Percentiles rank a stretch among this genome's conserved stretches.
Conservation (phyloP, 1,140 invertebrate species). For the Rhizoglyphus robini region DNA sequence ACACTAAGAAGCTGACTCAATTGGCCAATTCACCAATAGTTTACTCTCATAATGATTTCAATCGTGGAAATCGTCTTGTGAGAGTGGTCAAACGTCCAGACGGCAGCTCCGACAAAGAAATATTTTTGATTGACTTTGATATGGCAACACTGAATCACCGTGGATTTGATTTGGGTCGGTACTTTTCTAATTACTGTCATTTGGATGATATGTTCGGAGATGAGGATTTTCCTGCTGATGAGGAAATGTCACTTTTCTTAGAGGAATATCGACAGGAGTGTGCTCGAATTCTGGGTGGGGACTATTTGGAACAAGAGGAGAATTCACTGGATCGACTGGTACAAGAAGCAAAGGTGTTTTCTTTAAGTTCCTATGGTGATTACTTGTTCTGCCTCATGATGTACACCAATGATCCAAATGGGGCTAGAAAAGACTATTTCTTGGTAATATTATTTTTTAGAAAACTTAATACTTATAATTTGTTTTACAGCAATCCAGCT, state of each 20-base stretch:
- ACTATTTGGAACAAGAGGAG: background rate
- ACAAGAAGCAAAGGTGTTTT: background rate
- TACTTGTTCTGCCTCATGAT: conserved; percentile 4
- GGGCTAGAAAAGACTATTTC: background rate
- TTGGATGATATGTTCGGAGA: conserved; percentile 1
- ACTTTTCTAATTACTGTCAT: conserved; percentile 12
- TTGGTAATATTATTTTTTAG: background rate
- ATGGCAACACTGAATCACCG: conserved; percentile 4
- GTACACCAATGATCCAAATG: background rate
- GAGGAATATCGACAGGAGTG: background rate
- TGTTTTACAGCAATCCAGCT: background rate
- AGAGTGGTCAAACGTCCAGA: too few species aligned
- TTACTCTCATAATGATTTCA: conserved; percentile 14
- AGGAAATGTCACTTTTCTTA: conserved; percentile 11
- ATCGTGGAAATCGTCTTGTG: conserved; percentile 13
- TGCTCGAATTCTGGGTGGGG: background rate
- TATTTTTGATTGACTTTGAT: conserved; percentile 15
- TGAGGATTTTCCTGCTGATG: conserved; percentile 10
- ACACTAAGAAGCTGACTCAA: background rate
- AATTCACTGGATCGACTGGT: background rate
- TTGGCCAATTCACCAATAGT: background rate
- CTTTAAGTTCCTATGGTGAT: background rate
- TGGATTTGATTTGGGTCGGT: conserved; percentile 10
- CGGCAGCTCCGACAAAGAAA: background rate
- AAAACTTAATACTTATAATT: background rate